phyloP scores from a whole-genome alignment of 2,888 invertebrate genomes.

The Zelleria hepariella region DNA sequence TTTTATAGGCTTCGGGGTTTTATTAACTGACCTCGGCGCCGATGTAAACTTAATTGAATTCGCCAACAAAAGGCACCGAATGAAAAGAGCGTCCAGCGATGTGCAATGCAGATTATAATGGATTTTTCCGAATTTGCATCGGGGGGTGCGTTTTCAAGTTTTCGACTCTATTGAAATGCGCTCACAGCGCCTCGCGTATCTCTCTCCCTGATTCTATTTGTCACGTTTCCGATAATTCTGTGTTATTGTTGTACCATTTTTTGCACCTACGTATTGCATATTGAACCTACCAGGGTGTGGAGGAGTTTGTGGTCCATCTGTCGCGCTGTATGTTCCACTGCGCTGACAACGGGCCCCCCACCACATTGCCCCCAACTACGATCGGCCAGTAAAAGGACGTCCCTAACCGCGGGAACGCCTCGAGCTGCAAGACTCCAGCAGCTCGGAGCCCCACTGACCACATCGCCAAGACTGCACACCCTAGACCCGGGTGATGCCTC shows the following conservation, averaged over 20 bases:
- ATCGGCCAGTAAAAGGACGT: no score
- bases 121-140: slow-evolving; percentile 52
- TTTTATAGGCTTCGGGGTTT: slow-evolving; percentile 68
- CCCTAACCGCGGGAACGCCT: no score
- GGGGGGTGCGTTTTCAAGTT: neutral
- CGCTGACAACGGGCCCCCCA: no score
- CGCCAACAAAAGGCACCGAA: slow-evolving; percentile 65
- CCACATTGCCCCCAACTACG: no score
- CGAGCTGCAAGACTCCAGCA: no score
- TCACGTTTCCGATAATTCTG: neutral
- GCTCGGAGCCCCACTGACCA: no score
- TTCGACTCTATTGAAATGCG: slow-evolving; percentile 3
- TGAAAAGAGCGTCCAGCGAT: slow-evolving; percentile 69
- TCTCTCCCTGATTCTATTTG: neutral
- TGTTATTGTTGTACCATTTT: neutral
- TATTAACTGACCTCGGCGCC: slow-evolving; percentile 69
- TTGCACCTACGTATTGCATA: neutral
- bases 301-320: no score
- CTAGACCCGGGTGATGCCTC: no score
- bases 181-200: neutral
- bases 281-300: no score
- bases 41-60: slow-evolving; percentile 72
- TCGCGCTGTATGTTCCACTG: no score
- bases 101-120: slow-evolving; percentile 70
- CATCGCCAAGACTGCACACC: no score